A percentile compares a stretch with the other conserved stretches of the same genome.
These are phyloP conservation scores for Leucopsar rothschildi DNA, from an alignment of 2,113 vertebrate species.

Conservation along the genomic window DNA sequence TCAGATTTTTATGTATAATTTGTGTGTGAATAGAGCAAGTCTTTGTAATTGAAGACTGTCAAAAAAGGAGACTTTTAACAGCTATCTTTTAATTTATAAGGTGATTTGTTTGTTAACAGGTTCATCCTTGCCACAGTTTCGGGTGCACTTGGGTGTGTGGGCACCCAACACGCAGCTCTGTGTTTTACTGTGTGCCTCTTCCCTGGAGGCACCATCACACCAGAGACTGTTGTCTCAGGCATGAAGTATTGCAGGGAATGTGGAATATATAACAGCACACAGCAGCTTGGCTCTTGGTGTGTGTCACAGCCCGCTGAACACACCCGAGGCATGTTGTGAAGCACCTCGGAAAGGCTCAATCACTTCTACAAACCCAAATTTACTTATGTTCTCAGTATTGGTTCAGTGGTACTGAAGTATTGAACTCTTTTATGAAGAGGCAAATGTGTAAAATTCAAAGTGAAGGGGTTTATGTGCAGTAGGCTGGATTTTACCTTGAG, in stretches of 20 bases:
- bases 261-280: background rate
- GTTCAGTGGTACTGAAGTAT: background rate
- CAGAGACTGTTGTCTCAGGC: fast-evolving
- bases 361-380: background rate
- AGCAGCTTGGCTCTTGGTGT: fast-evolving
- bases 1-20: background rate
- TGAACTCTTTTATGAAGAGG: background rate
- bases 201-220: background rate
- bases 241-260: background rate
- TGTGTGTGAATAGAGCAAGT: slow-evolving; percentile 29
- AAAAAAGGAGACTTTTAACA: background rate
- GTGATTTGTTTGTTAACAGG: background rate
- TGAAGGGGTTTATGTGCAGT: background rate
- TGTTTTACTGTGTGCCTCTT: background rate
- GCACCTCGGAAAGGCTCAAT: background rate
- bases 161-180: fast-evolving
- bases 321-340: background rate
- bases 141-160: background rate
- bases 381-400: background rate
- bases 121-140: background rate
- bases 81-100: background rate
- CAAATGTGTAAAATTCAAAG: background rate
- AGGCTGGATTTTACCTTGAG: background rate
- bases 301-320: background rate
- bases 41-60: slow-evolving; percentile 42